A percentile compares a stretch with the other conserved stretches of the same genome.
Evolutionary conservation across 2,888 invertebrate genomes (phyloP).

Genomic region (Eupithecia insigniata): DNA sequence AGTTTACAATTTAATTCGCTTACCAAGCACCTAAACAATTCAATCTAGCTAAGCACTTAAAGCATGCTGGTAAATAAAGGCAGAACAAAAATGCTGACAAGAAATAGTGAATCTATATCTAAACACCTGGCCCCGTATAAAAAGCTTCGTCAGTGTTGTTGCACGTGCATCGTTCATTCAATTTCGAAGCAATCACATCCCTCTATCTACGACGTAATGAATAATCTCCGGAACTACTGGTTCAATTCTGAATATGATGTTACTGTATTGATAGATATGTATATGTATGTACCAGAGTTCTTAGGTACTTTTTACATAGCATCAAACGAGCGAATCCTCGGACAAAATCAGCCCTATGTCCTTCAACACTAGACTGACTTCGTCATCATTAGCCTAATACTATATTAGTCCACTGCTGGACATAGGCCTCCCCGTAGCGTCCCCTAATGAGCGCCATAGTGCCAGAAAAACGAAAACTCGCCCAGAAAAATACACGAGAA

Average conservation of each 20-base stretch:
- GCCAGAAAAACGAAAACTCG: background rate
- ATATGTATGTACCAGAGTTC: background rate
- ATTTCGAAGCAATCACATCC: background rate
- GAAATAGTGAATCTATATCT: background rate
- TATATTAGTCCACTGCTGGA: background rate
- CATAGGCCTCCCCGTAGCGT: background rate
- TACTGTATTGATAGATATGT: too few relatives aligned
- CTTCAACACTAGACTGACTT: background rate
- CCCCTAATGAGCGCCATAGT: background rate
- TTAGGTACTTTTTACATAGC: too few relatives aligned
- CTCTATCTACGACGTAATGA: background rate
- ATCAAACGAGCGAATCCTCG: background rate
- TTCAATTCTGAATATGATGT: background rate
- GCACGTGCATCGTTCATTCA: constrained; percentile 4
- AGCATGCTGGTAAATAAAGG: background rate
- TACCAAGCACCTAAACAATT: background rate
- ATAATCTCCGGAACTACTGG: background rate
- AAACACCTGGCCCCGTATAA: constrained; percentile 10
- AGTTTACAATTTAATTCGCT: background rate
- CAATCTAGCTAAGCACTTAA: background rate
- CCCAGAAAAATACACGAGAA: background rate
- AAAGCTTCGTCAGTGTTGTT: constrained; percentile 13
- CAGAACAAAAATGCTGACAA: background rate
- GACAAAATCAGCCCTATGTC: background rate
- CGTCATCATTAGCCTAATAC: background rate